Base-by-base conservation (phyloP, 1,140 invertebrate genomes). In the Bradynema listronoti region DNA sequence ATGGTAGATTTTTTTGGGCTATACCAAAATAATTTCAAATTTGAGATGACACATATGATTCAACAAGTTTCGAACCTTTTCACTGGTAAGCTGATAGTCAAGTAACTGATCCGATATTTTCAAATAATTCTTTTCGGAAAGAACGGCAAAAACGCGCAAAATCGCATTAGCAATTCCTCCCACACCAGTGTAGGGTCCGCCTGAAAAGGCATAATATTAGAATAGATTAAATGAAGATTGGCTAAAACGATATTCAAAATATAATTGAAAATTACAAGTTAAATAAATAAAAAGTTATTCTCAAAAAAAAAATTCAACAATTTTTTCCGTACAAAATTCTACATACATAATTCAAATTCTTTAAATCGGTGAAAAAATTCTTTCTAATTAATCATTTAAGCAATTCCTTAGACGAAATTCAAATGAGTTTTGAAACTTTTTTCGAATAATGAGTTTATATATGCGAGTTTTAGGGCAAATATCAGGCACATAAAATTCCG, bases 151-250 rank as follows among this genome's bases (percentile, higher is more conserved):
- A 43, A 19, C 22, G 27, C 42, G 42, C 42, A 43, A 43, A 27
- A 43, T 22, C 22, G 42, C 22, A 43, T 43, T 22, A 3, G 19
- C 42, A 9, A 43, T 43, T 43, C 42, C 42, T 22, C 42, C 42
- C 19, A 43, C 42, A 43, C 42, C 42, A 43, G 42, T 43, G 9
- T 43, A 43, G 6, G 42, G 42, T 6, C 42, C 42, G 27, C 42
- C 42, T 43, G 9, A 43, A 43, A 43, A 43, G 3, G 3, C 3
- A 43, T 6, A 6, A 9, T 9, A 43, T 9, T 43, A 9, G 42
- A 3, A 43, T 27, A 58, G 19, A 22, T 16, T 52, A 1, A 19
- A 52, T 24, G n/a, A 14, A 39, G 2, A 11, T n/a, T n/a, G n/a
- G 6, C 19, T 2, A 19, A 11, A 19, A 39, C 19, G 19, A 19